Base-by-base conservation (phyloP, 1,140 invertebrate species). In the Muscidifurax raptorellus region DNA sequence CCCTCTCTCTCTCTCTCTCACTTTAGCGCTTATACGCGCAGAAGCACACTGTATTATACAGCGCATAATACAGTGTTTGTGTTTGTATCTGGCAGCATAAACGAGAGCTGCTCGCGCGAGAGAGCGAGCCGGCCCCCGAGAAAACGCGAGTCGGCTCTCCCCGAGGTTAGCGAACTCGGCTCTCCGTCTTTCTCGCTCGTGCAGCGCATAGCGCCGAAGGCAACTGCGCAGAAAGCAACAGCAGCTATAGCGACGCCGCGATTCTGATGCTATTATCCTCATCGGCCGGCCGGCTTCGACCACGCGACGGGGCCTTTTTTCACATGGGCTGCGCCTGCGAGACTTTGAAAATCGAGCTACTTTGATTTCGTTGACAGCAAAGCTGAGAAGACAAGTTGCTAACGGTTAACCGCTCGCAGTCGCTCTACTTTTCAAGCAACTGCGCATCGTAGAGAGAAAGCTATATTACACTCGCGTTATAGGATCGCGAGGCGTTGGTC, bases 121-220 rank as follows among this genome's bases (percentile, higher is more conserved):
- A 3, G 66, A 30, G 25, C 25, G 66, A 12, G 25, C 2, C 22
- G 10, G 52, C 59, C 69, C 40, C 59, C 71, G 79, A 82, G 75
- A 79, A 84, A 84, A 71, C 80, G 59, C 59, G 64, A 80, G 28
- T 25, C 69, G 28, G 27, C 78, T 69, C 25, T 69, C 7, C 66
- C 22, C 66, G 81, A 30, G 81, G 81, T 82, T 76, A 82, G 81
- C 81, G 81, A 82, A 82, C 81, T 47, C 81, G 81, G 7, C 25
- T 13, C 66, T 69, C 78, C 27, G 7, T 15, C 27, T 40, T 44
- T 69, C 64, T 36, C 18, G 36, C 69, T 69, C 64, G 18, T 28
- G 47, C 47, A 27, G 47, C 52, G 44, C 64, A 18, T n/a, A 10
- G 64, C 64, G 66, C 27, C 27, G 66, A 69, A 30, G 66, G 66